Conservation (phyloP, 2,888 invertebrate species). For the Mythimna impura region DNA sequence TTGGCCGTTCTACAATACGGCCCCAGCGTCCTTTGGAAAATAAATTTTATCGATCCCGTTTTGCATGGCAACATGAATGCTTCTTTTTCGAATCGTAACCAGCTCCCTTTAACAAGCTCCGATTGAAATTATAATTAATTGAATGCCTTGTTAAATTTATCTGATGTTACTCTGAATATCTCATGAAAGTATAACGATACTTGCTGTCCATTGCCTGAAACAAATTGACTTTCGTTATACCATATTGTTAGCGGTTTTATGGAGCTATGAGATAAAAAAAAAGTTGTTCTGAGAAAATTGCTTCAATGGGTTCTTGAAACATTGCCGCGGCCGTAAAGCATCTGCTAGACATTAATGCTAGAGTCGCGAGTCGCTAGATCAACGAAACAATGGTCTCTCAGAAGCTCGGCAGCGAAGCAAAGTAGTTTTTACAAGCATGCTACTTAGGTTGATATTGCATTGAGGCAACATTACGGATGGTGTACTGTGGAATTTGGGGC, state of each 20-base stretch:
- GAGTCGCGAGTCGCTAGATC: conserved; percentile 55
- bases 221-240: background rate
- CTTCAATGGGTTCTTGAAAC: conserved; percentile 47
- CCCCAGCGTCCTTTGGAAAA: conserved; percentile 18
- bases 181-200: conserved; percentile 38
- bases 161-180: conserved; percentile 47
- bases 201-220: conserved; percentile 19
- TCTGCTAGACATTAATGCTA: conserved; percentile 81
- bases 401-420: conserved; percentile 62
- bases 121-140: conserved; percentile 44
- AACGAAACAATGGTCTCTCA: conserved; percentile 61
- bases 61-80: conserved; percentile 67
- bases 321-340: conserved; percentile 65
- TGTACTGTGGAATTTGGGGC: conserved; percentile 88
- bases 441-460: conserved; percentile 74
- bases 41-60: conserved; percentile 69
- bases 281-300: background rate
- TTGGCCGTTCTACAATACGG: conserved; percentile 12
- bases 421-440: conserved; percentile 64
- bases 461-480: conserved; percentile 77
- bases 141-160: conserved; percentile 44
- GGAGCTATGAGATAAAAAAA: background rate
- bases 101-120: conserved; percentile 32
- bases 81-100: conserved; percentile 34
- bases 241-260: background rate